Percentiles rank a stretch among this genome's conserved stretches.
Conservation (phyloP, 2,113 vertebrate species). For the Rhabdomys dilectus region DNA sequence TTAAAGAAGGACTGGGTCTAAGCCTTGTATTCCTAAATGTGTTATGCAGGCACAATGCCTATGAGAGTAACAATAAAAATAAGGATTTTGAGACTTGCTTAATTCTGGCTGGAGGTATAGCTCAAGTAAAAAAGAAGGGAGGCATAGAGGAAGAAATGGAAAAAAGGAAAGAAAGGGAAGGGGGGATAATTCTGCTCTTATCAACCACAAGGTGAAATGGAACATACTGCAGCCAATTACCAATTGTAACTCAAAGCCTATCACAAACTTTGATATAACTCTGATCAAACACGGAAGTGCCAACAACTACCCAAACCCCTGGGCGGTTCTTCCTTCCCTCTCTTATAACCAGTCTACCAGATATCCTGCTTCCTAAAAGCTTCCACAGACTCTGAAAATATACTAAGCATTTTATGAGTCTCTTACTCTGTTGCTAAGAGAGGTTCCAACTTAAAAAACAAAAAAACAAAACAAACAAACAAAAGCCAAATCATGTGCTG, state of each 20-base stretch:
- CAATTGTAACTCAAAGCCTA: not conserved
- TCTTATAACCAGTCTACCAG: not conserved
- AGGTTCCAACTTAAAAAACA: not conserved
- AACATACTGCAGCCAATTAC: not conserved
- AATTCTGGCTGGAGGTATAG: not conserved
- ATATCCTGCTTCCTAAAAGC: not conserved
- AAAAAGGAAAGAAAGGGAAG: too few species aligned
- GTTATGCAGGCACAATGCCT: too few species aligned
- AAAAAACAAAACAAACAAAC: not conserved
- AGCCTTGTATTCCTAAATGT: too few species aligned
- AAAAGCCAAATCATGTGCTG: not conserved
- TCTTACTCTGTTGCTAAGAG: not conserved
- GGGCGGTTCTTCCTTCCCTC: not conserved
- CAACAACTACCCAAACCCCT: not conserved
- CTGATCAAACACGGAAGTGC: not conserved
- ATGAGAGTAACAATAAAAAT: not conserved
- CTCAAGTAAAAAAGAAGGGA: not conserved
- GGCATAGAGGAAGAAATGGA: not conserved
- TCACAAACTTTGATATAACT: not conserved
- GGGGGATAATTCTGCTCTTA: not conserved
- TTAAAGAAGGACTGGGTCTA: too few species aligned
- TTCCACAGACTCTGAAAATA: not conserved
- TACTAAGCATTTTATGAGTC: fast-evolving
- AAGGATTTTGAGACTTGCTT: slow-evolving; percentile 28
- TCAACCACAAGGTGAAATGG: not conserved